Base-by-base conservation (phyloP, 2,797 vertebrate species). In the Enteromius mattozi region DNA sequence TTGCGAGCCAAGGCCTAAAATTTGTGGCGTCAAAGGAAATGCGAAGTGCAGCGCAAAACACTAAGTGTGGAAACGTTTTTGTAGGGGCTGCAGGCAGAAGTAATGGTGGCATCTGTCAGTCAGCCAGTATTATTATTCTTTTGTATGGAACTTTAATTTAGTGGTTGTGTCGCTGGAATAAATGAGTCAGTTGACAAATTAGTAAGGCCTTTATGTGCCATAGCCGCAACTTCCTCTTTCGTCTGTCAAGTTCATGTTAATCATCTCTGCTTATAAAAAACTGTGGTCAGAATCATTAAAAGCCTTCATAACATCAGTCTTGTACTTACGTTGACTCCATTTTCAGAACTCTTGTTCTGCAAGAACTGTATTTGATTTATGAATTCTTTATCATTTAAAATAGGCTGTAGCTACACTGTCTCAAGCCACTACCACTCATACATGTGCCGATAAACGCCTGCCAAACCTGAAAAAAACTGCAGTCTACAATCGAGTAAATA, bases 111-210 rank as follows among this genome's bases (percentile, higher is more conserved):
- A 40, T 37, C 19, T 87, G 78, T 78, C 59, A 78, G 61, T 74
- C 27, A 66, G 16, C 71, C 77, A 70, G 83, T 89, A 87, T 86
- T 87, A 86, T 90, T 88, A 82, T 72, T 84, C 68, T 88, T 84
- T 82, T 82, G 63, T 17, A 85, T 80, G 63, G 79, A 82, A 63
- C 86, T 87, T 86, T 85, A 83, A 87, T 74, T 86, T 70, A 83
- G 81, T 87, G 87, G 87, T 85, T 87, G 83, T 82, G 82, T 87
- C 45, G 24, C 63, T 76, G 78, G 75, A 82, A 88, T 86, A 86
- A 86, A 81, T 86, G 77, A 89, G 72, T 86, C 86, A 86, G 76
- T 54, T 84, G 81, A 87, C 77, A 83, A 81, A 82, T 78, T 84
- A 87, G 61, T 82, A 9, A 74, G 49, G 75, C 74, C 61, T 89